Percentiles rank a stretch among this genome's conserved stretches.
Conservation (phyloP, 2,888 invertebrate genomes). For the Apodemia duryi region DNA sequence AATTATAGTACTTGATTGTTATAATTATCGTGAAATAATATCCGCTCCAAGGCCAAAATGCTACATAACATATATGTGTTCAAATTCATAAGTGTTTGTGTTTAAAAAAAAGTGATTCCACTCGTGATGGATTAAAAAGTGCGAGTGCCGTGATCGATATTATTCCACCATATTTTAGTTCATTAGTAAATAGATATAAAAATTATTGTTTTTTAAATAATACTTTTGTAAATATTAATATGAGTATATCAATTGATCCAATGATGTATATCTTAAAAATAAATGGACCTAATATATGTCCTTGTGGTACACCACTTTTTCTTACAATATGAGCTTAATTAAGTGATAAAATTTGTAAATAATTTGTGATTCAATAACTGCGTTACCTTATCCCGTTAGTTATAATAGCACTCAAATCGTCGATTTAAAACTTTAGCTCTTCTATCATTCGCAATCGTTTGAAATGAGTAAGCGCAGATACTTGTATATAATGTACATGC, state of each 20-base stretch:
- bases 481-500: slow-evolving; percentile 44
- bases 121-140: slow-evolving; percentile 2
- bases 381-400: not conserved
- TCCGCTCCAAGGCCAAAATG: not conserved
- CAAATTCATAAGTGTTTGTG: not conserved
- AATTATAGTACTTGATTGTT: not conserved
- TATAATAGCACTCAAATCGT: slow-evolving; percentile 6
- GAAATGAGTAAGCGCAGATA: slow-evolving; percentile 44
- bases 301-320: slow-evolving; percentile 9
- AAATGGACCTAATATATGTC: not conserved
- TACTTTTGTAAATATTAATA: not conserved
- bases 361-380: not conserved
- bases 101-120: slow-evolving; percentile 1
- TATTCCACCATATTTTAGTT: not conserved
- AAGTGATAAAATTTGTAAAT: not conserved
- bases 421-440: slow-evolving; percentile 9
- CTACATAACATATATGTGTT: not conserved
- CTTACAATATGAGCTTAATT: not conserved
- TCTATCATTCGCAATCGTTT: slow-evolving; percentile 35
- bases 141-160: not conserved
- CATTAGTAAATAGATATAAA: not conserved
- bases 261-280: not conserved
- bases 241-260: not conserved
- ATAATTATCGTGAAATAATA: not conserved
- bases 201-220: not conserved